Conservation (phyloP, 53 echinoderm and acorn worm genomes). For the Arbacia lixula region DNA sequence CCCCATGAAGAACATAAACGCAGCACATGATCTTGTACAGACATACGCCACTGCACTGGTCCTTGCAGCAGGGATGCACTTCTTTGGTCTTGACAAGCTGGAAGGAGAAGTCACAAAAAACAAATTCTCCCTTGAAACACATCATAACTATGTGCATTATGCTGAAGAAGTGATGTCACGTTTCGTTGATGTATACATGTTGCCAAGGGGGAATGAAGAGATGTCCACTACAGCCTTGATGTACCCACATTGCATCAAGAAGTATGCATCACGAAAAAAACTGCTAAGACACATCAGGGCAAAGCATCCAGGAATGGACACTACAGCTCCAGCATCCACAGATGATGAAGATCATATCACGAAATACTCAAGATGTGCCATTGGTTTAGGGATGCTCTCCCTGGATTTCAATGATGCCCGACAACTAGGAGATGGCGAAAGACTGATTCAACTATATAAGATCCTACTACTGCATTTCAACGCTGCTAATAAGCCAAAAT, state of each 20-base stretch:
- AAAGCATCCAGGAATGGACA: neutral
- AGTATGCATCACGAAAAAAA: conserved; percentile 9
- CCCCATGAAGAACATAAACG: conserved; percentile 74
- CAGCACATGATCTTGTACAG: conserved; percentile 55
- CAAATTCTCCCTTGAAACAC: neutral
- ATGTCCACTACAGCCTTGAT: neutral
- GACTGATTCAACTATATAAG: conserved; percentile 59
- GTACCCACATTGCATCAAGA: conserved; percentile 13
- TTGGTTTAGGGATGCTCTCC: conserved; percentile 70
- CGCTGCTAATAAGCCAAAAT: conserved; percentile 65
- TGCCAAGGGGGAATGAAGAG: neutral
- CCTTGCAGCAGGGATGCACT: conserved; percentile 66
- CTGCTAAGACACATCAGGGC: neutral
- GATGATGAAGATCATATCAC: conserved; percentile 33
- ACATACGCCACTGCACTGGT: conserved; percentile 60
- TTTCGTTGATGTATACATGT: conserved; percentile 36
- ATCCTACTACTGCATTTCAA: conserved; percentile 66
- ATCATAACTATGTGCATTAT: conserved; percentile 48
- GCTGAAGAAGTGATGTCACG: conserved; percentile 33
- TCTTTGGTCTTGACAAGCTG: conserved; percentile 53
- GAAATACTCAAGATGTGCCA: conserved; percentile 61
- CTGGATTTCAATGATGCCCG: conserved; percentile 67
- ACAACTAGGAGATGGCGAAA: conserved; percentile 67
- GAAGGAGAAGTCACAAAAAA: conserved; percentile 58
- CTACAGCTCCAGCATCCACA: neutral